Evolutionary conservation across 2,113 vertebrate species (phyloP).

Genomic region (Phaethon lepturus): DNA sequence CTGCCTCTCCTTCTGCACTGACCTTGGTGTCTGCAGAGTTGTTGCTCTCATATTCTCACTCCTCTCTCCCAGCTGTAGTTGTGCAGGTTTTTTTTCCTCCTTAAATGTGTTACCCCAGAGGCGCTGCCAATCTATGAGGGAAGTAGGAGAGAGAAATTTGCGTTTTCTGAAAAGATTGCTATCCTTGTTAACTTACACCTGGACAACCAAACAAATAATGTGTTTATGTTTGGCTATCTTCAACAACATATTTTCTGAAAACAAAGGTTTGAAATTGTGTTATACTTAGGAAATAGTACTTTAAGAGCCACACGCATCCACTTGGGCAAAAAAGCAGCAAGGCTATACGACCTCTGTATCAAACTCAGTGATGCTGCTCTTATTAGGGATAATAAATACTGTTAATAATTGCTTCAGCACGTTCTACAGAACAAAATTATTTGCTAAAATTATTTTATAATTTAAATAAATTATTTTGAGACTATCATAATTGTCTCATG

Average conservation of each 20-base stretch:
- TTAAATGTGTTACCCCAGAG: no score
- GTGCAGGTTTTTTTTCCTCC: no score
- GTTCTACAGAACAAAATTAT: background rate
- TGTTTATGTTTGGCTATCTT: background rate
- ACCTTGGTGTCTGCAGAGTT: no score
- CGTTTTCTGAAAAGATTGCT: background rate
- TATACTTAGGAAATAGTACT: background rate
- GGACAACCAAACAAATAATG: background rate
- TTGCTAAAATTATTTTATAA: slow-evolving; percentile 22
- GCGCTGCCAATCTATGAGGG: background rate
- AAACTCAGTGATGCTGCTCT: background rate
- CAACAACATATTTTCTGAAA: background rate
- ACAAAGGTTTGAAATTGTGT: background rate
- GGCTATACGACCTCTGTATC: background rate
- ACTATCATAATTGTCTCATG: background rate
- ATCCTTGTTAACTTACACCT: background rate
- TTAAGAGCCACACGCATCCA: background rate
- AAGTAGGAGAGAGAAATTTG: background rate
- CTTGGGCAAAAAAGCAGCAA: background rate
- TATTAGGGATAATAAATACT: background rate
- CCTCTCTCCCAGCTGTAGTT: no score
- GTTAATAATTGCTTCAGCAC: background rate
- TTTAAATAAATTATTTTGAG: slow-evolving; percentile 3
- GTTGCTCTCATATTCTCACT: no score
- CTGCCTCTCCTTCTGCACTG: no score